Percentiles rank a stretch among this genome's conserved stretches.
These are phyloP conservation scores for Loripinus fragilis DNA, from an alignment of 2,888 invertebrate genomes.

Conservation along the genomic window DNA sequence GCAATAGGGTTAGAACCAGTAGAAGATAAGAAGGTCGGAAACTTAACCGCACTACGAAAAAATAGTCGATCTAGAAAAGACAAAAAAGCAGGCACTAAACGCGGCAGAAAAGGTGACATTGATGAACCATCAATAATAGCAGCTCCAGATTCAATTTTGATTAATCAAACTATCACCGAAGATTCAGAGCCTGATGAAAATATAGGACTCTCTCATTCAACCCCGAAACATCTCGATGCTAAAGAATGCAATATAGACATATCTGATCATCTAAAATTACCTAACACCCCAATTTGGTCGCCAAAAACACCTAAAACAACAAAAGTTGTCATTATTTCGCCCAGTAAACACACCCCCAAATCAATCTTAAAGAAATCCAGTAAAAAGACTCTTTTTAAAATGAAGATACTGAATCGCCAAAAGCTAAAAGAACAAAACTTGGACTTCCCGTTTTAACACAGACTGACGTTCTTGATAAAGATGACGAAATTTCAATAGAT, in stretches of 20 bases:
- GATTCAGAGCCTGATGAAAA: not conserved
- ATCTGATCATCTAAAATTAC: not conserved
- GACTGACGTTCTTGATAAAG: not conserved
- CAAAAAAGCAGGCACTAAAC: slow-evolving; percentile 20
- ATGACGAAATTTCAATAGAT: not conserved
- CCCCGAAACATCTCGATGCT: not conserved
- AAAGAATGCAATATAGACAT: not conserved
- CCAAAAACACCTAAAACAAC: slow-evolving; percentile 3
- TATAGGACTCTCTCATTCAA: not conserved
- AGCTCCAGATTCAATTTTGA: not conserved
- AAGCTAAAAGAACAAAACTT: not conserved
- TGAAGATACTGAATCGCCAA: not conserved
- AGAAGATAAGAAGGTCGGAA: slow-evolving; percentile 14
- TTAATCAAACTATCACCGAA: not conserved
- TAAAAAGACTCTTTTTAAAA: not conserved
- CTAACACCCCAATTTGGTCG: not conserved
- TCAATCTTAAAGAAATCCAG: slow-evolving; percentile 4
- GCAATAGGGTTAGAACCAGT: slow-evolving; percentile 11
- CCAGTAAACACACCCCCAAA: not conserved
- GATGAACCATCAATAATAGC: not conserved
- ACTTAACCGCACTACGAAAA: not conserved
- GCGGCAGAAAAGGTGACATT: not conserved
- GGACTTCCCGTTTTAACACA: not conserved
- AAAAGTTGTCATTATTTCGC: not conserved
- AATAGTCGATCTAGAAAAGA: slow-evolving; percentile 7